Evolutionary conservation across 2,113 vertebrate species (phyloP), one percentile per base, ranked within the genome.

Genomic region (Illadopsis cleaveri): DNA sequence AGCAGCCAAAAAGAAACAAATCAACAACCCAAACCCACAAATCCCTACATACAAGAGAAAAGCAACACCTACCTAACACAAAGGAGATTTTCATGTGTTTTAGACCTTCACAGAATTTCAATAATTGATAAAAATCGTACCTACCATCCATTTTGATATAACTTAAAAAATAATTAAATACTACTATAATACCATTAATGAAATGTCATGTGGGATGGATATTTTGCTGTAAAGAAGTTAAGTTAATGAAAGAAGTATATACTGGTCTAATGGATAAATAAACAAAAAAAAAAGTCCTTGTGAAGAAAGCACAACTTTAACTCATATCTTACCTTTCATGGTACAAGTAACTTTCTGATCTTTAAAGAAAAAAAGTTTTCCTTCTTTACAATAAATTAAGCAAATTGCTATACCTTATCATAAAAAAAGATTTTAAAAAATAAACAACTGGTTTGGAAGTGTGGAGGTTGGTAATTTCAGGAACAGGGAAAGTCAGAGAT

Each of bases 391-490:
- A 33, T 10, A 84, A 84, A 51, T 61, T 56, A 82, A 48, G 25
- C 0, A 37, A 77, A 30, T 3, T 3, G 0, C 6, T 91, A n/a
- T 44, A 14, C 9, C 4, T 53, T 47, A 35, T 7, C 1, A 13
- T 28, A 42, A 54, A 35, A 35, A 37, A 66, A 12, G 1, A 4
- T 38, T 31, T 2, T 8, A 35, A 37, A 27, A 27, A 56, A 35
- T 3, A 33, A 35, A 42, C 3, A 15, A 27, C 30, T 57, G 2
- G 5, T 68, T n/a, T 10, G 44, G 23, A 72, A 57, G 3, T 17
- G 6, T 38, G 15, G 10, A 58, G 8, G 4, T 24, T 31, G 9
- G 7, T 72, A 23, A 47, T 72, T 21, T 45, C 35, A 40, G 25
- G 8, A 84, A 30, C 3, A 60, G 3, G 9, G 10, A 48, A 77